Evolutionary conservation across 2,797 vertebrate genomes (phyloP).

Genomic region (Schizopygopsis pylzovi): DNA sequence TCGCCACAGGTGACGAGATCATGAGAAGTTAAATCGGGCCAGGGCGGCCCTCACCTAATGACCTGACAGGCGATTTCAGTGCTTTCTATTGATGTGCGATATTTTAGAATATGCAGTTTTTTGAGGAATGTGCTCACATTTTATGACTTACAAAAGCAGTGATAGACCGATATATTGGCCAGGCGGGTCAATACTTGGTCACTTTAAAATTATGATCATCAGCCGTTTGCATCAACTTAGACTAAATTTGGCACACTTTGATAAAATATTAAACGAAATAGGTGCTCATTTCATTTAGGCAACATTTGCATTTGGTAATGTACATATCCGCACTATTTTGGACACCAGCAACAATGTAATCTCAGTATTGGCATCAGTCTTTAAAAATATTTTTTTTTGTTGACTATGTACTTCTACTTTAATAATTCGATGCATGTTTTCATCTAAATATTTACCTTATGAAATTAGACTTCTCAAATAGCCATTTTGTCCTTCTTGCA

Average conservation of each 20-base stretch:
- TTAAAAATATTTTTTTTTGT: background rate
- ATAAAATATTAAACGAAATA: background rate
- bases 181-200: background rate
- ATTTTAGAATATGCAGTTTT: background rate
- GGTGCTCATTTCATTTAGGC: background rate
- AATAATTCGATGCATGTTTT: background rate
- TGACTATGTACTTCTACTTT: background rate
- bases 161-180: background rate
- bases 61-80: background rate
- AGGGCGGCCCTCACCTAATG: background rate
- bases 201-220: background rate
- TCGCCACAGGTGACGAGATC: constrained; percentile 22
- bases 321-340: background rate
- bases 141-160: background rate
- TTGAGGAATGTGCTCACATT: constrained; percentile 1
- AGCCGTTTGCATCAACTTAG: background rate
- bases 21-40: constrained; percentile 30
- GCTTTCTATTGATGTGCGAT: background rate
- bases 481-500: background rate
- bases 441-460: background rate
- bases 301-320: background rate
- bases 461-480: background rate
- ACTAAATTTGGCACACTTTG: background rate
- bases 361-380: background rate
- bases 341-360: background rate